phyloP scores from a whole-genome alignment of 2,113 vertebrate genomes.

The Gracilinanus agilis region DNA sequence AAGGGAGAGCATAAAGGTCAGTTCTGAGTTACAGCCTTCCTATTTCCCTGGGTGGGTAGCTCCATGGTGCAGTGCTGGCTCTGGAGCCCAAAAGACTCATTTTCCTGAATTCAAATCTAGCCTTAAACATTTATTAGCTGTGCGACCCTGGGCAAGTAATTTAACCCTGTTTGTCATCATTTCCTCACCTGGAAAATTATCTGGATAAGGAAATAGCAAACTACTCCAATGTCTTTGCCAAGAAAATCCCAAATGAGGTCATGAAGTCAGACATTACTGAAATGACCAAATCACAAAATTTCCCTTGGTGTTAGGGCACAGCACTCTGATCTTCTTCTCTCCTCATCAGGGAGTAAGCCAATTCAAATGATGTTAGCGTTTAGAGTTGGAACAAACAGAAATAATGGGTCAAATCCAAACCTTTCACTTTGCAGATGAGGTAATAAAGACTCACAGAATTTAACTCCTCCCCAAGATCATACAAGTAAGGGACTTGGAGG shows the following conservation, averaged over 20 bases:
- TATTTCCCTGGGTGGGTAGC: not conserved
- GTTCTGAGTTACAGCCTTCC: not conserved
- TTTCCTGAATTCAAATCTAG: not conserved
- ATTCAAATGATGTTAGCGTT: not conserved
- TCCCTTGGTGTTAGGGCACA: not conserved
- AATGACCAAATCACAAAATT: not conserved
- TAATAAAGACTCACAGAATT: not conserved
- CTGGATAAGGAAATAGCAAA: not conserved
- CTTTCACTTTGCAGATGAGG: not conserved
- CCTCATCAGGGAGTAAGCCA: not conserved
- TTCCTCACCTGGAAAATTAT: not conserved
- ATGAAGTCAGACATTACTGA: not conserved
- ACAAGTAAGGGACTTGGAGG: not conserved
- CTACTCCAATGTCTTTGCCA: not conserved
- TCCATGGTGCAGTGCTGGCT: not conserved
- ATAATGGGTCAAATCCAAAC: not conserved
- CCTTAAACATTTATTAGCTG: not conserved
- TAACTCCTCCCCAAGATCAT: not conserved
- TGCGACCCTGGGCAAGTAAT: not conserved
- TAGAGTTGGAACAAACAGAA: not conserved
- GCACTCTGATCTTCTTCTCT: not conserved
- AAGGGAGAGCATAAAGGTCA: not conserved
- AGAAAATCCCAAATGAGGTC: not conserved
- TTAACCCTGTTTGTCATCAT: not conserved
- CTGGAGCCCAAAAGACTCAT: not conserved